These are phyloP conservation scores for Macrostomum cliftonense DNA, from an alignment of 2,888 invertebrate genomes.

Conservation along the genomic window DNA sequence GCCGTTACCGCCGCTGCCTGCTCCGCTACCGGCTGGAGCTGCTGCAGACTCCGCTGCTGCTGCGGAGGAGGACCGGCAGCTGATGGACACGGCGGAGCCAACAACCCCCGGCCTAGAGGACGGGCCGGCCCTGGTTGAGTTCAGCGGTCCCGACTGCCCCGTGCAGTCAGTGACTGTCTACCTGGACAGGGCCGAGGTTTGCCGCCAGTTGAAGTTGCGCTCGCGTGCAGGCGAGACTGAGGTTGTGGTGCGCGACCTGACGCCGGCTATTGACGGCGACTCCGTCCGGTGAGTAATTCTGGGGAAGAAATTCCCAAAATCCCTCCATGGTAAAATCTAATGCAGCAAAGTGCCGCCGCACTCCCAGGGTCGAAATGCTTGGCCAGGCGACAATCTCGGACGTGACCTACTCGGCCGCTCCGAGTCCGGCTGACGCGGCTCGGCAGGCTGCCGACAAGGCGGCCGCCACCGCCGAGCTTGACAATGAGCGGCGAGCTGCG, in stretches of 20 bases:
- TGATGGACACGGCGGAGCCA: too few relatives aligned
- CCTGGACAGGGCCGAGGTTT: conserved; percentile 22
- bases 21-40: too few relatives aligned
- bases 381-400: conserved; percentile 21
- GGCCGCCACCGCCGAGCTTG: conserved; percentile 2
- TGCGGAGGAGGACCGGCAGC: too few relatives aligned
- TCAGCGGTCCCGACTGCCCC: conserved; percentile 3
- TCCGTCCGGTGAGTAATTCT: conserved; percentile 20
- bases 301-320: too few relatives aligned
- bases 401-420: conserved; percentile 17
- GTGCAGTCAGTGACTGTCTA: conserved; percentile 18
- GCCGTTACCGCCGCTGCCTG: too few relatives aligned
- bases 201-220: conserved; percentile 6
- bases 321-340: too few relatives aligned
- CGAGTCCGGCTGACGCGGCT: conserved; percentile 14
- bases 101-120: too few relatives aligned
- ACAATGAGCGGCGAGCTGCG: conserved; percentile 1
- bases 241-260: conserved; percentile 18
- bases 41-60: too few relatives aligned
- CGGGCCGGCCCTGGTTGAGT: background rate
- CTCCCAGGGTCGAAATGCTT: conserved; percentile 19
- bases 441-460: background rate
- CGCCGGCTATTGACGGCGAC: conserved; percentile 18
- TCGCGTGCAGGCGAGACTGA: conserved; percentile 15
- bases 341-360: too few relatives aligned